phyloP scores from a whole-genome alignment of 2,113 vertebrate genomes.

The Clarias gariepinus region DNA sequence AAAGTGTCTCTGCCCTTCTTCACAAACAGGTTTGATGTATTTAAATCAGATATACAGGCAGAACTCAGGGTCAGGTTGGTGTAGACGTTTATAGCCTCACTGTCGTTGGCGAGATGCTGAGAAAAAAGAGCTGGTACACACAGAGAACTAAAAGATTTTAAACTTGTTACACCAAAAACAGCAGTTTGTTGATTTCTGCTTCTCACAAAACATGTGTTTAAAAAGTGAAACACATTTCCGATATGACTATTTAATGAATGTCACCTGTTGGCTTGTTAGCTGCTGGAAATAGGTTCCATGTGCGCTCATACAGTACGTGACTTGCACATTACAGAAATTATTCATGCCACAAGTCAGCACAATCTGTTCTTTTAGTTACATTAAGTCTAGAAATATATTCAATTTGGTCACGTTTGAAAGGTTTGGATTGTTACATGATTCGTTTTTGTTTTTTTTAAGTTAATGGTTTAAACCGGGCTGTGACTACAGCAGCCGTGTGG shows the following conservation, averaged over 20 bases:
- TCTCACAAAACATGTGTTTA: background rate
- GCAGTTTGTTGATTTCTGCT: background rate
- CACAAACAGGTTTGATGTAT: conserved; percentile 47
- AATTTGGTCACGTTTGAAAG: background rate
- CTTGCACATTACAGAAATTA: conserved; percentile 6
- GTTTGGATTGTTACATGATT: background rate
- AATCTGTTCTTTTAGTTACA: background rate
- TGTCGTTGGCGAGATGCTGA: conserved; percentile 30
- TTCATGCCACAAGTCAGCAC: background rate
- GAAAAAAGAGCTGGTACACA: background rate
- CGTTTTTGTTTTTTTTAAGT: conserved; percentile 1
- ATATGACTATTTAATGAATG: background rate
- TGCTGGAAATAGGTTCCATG: conserved; percentile 13
- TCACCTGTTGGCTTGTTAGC: conserved; percentile 10
- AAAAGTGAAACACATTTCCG: background rate
- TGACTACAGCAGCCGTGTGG: background rate
- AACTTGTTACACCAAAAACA: conserved; percentile 1
- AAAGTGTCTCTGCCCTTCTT: conserved; percentile 38
- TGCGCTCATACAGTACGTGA: background rate
- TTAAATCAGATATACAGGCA: conserved; percentile 48
- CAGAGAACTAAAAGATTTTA: background rate
- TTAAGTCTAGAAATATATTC: background rate
- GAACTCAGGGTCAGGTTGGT: conserved; percentile 2
- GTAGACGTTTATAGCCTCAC: conserved; percentile 48
- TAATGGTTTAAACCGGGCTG: conserved; percentile 18